Percentiles rank a stretch among this genome's conserved stretches.
Evolutionary conservation across 2,797 vertebrate genomes (phyloP).

Genomic region (Melanogrammus aeglefinus): DNA sequence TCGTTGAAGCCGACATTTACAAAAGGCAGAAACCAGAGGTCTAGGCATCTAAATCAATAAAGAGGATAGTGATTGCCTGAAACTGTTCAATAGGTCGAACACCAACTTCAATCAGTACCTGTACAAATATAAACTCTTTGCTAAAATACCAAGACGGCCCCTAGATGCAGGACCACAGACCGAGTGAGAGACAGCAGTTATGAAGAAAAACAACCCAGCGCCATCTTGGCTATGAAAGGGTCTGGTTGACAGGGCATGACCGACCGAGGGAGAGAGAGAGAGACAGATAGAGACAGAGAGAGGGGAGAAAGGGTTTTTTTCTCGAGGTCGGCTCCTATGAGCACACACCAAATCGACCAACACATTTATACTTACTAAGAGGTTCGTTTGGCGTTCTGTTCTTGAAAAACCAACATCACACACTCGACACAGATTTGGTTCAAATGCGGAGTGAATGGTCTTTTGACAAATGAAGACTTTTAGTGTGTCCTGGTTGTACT

Average conservation of each 20-base stretch:
- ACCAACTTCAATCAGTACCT: conserved; percentile 49
- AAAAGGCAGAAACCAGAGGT: conserved; percentile 64
- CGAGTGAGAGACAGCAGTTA: conserved; percentile 23
- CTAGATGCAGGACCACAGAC: conserved; percentile 40
- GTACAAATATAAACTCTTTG: conserved; percentile 51
- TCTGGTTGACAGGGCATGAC: background rate
- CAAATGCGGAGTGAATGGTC: conserved; percentile 32
- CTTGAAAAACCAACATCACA: conserved; percentile 6
- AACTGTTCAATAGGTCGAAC: conserved; percentile 47
- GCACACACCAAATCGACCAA: background rate
- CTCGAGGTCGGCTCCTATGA: background rate
- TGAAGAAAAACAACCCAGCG: conserved; percentile 32
- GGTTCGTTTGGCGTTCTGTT: background rate
- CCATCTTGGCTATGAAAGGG: conserved; percentile 10
- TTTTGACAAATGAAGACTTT: conserved; percentile 11
- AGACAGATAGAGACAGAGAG: conserved; percentile 30
- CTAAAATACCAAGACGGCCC: conserved; percentile 54
- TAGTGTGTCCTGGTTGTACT: background rate
- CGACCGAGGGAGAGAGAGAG: conserved; percentile 30
- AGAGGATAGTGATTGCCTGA: conserved; percentile 72
- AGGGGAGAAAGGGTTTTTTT: background rate
- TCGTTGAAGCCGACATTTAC: conserved; percentile 52
- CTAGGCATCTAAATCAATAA: conserved; percentile 79
- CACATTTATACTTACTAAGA: conserved; percentile 3
- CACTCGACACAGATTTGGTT: conserved; percentile 12